Evolutionary conservation across 1,140 invertebrate species (phyloP), one percentile per base, ranked within the genome.

Genomic region (Drosophila punjabiensis): DNA sequence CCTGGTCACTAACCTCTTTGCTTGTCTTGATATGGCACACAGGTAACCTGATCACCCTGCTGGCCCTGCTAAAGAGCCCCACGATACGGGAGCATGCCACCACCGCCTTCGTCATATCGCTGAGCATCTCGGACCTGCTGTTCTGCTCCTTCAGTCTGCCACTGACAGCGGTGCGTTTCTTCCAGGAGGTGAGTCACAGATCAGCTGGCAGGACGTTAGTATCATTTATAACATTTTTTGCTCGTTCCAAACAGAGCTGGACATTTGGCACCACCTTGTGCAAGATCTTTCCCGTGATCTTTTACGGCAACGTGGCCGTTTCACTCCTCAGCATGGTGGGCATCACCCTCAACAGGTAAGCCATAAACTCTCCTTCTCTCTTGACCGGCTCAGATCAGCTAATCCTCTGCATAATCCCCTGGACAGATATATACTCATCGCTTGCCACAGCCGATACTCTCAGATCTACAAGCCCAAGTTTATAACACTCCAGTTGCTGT

Each of bases 271-370:
- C 96, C 2, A 94, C 95, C 2, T 94, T 98, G 14, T 98, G 97
- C 92, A 95, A 96, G 92, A 94, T 98, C 87, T 98, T 98, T 93
- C 97, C 97, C 0, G 96, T 98, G 73, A 96, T 98, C 80, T 98
- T 98, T 93, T 98, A 98, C 92, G 97, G 97, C 61, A 98, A 98
- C 90, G 97, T 98, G 14, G 97, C 96, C 3, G 96, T 97, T 14
- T 98, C 97, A 1, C 93, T 98, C 30, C 94, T 98, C 48, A 97
- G 97, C 83, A 98, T 98, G 96, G 97, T 98, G 35, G 97, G 96
- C 67, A 98, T 98, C 79, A 98, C 97, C 18, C 94, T 98, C 56
- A 98, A 98, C 93, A 96, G 97, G 97, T 98, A 93, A 92, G 65
- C 16, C 37, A 3, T 28, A 2, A 16, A 18, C n/a, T 16, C 11